Base-by-base conservation (phyloP, 2,888 invertebrate species). In the Drosophila mercatorum region DNA sequence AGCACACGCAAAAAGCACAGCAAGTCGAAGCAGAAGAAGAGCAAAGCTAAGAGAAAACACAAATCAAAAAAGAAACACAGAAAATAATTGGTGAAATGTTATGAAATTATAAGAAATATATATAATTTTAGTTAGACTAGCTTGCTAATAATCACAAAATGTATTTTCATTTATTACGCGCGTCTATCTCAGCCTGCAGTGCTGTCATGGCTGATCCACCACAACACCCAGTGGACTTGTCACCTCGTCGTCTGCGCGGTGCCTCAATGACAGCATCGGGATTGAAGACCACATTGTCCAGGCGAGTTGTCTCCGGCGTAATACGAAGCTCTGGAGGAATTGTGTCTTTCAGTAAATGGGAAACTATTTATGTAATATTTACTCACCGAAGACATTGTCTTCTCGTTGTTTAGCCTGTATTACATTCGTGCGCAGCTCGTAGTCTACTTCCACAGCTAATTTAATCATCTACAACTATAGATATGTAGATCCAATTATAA, bases 351-450 rank as follows among this genome's bases (percentile, higher is more conserved):
- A 34, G 28, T 49, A 46, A 49, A 34, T 14, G 12, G 17, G 0
- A 40, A 52, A n/a, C 11, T 17, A 31, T 66, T 80, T 76, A 76
- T 61, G 10, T 66, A 71, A 75, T 64, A 34, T 5, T 4, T 36
- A 52, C 59, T 92, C 93, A 96, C 96, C 94, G 93, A 94, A 96
- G 75, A 94, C 93, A 72, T 96, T 95, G 44, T 96, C 95, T 81
- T 94, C 93, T n/a, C 94, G 94, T 93, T 95, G 94, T 77, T 93
- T 93, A 5, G 96, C 95, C 92, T 97, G 97, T 68, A 97, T 95
- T 2, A 97, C 95, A 89, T 95, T 95, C 12, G 95, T 95, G 84
- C 94, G 94, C 34, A 97, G 89, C 93, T 97, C 96, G 57, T 92
- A 92, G 89, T 96, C 96, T 3, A 96, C 95, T 88, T 95, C 95